phyloP scores from a whole-genome alignment of 2,888 invertebrate species.

The Omphaloscelis lunosa region DNA sequence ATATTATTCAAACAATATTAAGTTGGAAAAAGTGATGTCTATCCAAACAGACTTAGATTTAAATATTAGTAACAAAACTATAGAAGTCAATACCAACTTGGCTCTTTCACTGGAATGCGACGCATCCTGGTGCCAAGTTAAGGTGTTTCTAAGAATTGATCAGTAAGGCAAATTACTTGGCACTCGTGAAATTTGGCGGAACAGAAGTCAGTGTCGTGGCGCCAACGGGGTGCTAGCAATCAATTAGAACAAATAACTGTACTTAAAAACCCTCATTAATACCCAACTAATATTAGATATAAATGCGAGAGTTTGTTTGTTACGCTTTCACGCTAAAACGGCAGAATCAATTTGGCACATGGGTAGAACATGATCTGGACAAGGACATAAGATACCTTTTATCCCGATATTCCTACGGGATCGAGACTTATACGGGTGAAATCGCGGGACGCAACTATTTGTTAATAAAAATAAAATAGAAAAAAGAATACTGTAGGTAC shows the following conservation, averaged over 20 bases:
- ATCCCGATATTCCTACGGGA: too few species aligned
- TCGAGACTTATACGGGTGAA: too few species aligned
- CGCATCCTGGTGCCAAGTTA: conserved; percentile 35
- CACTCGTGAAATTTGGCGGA: conserved; percentile 23
- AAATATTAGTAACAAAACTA: not conserved
- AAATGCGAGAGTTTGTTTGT: too few species aligned
- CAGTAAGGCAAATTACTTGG: conserved; percentile 50
- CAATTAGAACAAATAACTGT: not conserved
- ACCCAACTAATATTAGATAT: too few species aligned
- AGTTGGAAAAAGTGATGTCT: not conserved
- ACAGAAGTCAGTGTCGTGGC: not conserved
- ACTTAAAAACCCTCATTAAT: too few species aligned
- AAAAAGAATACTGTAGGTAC: too few species aligned
- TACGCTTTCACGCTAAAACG: too few species aligned
- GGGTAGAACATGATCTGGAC: too few species aligned
- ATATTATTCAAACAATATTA: not conserved
- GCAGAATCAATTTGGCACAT: too few species aligned
- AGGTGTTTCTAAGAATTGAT: conserved; percentile 43
- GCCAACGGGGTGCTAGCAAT: not conserved
- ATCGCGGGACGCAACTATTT: too few species aligned
- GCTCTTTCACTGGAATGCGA: conserved; percentile 34
- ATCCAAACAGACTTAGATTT: not conserved
- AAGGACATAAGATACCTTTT: too few species aligned
- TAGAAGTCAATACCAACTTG: conserved; percentile 13
- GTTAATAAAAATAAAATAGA: too few species aligned